Conservation (phyloP, 2,888 invertebrate genomes). For the Mimas tiliae region DNA sequence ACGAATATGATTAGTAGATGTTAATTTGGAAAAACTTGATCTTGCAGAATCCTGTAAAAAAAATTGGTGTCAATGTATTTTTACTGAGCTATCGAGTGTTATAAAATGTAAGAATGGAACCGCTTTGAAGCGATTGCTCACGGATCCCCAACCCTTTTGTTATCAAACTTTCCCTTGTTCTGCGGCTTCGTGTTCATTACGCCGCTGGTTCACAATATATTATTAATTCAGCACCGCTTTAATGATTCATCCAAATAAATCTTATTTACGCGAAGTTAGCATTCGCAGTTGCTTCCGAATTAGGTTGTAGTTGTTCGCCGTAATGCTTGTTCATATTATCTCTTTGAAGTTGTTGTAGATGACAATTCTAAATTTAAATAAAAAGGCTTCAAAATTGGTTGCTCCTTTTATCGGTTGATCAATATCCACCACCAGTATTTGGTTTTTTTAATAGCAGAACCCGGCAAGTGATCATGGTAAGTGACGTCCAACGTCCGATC, state of each 20-base stretch:
- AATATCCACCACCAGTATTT: no score
- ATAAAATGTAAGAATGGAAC: neutral
- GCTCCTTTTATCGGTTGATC: neutral
- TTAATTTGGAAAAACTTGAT: no score
- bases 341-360: neutral
- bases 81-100: neutral
- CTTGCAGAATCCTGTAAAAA: no score
- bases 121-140: neutral
- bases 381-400: neutral
- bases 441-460: no score
- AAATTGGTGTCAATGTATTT: neutral
- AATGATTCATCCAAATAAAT: conserved; percentile 27
- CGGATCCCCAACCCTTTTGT: neutral
- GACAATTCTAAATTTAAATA: no score
- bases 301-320: neutral
- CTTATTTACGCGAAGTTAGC: conserved; percentile 24
- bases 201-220: conserved; percentile 17
- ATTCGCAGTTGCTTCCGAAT: conserved; percentile 4
- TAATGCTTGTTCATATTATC: neutral
- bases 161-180: conserved; percentile 1
- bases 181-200: neutral
- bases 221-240: conserved; percentile 25
- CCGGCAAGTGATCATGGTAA: no score
- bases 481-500: no score
- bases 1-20: no score